Conservation (phyloP, 2,888 invertebrate genomes). For the Drosophila mimetica region DNA sequence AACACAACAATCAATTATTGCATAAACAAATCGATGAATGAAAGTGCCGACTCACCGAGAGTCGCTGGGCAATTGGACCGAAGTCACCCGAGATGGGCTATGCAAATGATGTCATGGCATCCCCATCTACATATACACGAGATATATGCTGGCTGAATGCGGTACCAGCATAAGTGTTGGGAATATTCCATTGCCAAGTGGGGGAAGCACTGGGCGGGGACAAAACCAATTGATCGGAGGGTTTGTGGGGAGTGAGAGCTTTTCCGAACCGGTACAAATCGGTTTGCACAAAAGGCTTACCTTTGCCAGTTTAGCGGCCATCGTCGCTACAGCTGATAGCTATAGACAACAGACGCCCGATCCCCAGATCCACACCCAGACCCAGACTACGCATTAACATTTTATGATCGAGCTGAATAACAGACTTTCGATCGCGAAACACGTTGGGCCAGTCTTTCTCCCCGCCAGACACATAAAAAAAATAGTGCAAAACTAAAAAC, state of each 20-base stretch:
- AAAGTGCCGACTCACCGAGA: constrained; percentile 39
- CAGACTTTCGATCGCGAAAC: constrained; percentile 48
- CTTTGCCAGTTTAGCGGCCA: constrained; percentile 10
- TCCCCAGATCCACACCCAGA: constrained; percentile 16
- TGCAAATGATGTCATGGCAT: constrained; percentile 69
- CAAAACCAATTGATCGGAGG: constrained; percentile 52
- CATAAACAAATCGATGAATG: constrained; percentile 42
- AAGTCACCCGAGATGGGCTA: constrained; percentile 20
- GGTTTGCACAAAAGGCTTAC: constrained; percentile 31
- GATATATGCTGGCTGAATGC: constrained; percentile 7
- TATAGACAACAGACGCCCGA: constrained; percentile 11
- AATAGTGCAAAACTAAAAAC: constrained; percentile 34
- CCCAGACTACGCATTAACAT: constrained; percentile 39
- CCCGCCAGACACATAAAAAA: constrained; percentile 19
- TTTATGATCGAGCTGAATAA: constrained; percentile 27
- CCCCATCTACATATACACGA: constrained; percentile 1
- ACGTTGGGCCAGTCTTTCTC: constrained; percentile 28
- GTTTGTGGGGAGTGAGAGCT: constrained; percentile 31
- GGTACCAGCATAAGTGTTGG: constrained; percentile 61
- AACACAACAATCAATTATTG: constrained; percentile 44
- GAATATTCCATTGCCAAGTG: constrained; percentile 60
- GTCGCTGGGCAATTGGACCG: constrained; percentile 28
- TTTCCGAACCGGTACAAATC: constrained; percentile 28
- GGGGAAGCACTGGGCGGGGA: constrained; percentile 2
- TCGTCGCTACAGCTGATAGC: constrained; percentile 22